phyloP scores from a whole-genome alignment of 1,140 invertebrate species.

The Nylanderia fulva region DNA sequence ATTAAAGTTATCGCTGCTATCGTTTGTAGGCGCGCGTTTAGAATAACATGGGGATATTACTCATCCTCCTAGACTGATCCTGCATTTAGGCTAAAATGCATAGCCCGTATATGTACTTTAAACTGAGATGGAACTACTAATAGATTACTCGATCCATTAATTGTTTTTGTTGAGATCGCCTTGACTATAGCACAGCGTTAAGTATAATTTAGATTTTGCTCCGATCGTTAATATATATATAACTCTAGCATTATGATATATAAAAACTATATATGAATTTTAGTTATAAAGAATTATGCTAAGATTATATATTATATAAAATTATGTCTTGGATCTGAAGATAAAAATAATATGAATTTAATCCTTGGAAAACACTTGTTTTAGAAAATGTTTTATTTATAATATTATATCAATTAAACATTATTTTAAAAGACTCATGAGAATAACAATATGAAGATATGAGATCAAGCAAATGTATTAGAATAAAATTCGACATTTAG shows the following conservation, averaged over 20 bases:
- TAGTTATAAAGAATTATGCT: background rate
- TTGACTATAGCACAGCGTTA: background rate
- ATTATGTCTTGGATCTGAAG: background rate
- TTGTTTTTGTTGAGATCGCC: background rate
- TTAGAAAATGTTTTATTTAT: background rate
- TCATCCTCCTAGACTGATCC: background rate
- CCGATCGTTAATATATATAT: background rate
- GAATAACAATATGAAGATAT: background rate
- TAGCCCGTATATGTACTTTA: background rate
- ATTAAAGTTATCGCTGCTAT: constrained; percentile 42
- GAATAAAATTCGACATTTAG: background rate
- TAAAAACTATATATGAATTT: background rate
- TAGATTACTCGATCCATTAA: background rate
- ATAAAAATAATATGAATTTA: background rate
- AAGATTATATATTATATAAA: no score
- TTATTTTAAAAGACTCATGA: background rate
- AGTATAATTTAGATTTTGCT: background rate
- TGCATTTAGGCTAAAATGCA: no score
- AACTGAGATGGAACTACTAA: background rate
- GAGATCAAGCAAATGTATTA: background rate
- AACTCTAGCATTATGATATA: no score
- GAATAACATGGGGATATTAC: constrained; percentile 23
- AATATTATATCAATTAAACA: background rate
- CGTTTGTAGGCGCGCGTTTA: background rate
- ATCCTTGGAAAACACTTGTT: background rate